phyloP scores from a whole-genome alignment of 1,140 invertebrate genomes.

The Asbolus verrucosus region DNA sequence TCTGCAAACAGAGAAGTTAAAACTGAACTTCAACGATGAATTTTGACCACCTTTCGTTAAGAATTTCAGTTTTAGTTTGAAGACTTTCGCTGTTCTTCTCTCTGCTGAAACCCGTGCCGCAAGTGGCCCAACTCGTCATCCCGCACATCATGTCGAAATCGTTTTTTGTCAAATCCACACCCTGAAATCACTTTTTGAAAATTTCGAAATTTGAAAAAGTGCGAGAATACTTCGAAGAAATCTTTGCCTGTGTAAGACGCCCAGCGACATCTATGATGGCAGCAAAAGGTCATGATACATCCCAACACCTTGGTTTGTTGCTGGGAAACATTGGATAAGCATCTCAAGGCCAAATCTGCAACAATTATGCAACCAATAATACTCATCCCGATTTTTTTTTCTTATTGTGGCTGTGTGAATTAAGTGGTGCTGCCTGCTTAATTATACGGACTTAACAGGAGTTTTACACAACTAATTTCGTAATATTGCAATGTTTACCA shows the following conservation, averaged over 20 bases:
- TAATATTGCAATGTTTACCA: too few relatives aligned
- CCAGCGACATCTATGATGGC: conserved; percentile 87
- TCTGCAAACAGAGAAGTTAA: too few relatives aligned
- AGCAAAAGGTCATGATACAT: conserved; percentile 84
- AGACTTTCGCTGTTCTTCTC: conserved; percentile 58
- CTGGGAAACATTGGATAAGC: conserved; percentile 67
- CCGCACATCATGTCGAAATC: conserved; percentile 83
- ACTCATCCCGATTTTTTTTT: conserved; percentile 7
- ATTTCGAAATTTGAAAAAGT: too few relatives aligned
- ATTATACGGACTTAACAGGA: too few relatives aligned
- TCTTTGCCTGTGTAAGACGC: conserved; percentile 76
- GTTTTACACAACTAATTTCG: too few relatives aligned
- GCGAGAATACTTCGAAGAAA: conserved; percentile 71
- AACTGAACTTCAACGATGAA: too few relatives aligned
- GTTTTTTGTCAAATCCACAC: conserved; percentile 70
- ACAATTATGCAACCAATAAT: conserved; percentile 44
- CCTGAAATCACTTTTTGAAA: too few relatives aligned
- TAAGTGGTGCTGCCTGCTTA: too few relatives aligned
- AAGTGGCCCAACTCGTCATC: conserved; percentile 87
- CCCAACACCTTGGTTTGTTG: conserved; percentile 68
- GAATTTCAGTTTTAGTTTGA: too few relatives aligned
- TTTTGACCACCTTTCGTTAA: too few relatives aligned
- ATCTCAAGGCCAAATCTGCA: conserved; percentile 79
- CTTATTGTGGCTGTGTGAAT: too few relatives aligned
- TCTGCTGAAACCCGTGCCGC: conserved; percentile 73